Evolutionary conservation across 2,113 vertebrate species (phyloP), one percentile per base, ranked within the genome.

Genomic region (Myotis davidii): DNA sequence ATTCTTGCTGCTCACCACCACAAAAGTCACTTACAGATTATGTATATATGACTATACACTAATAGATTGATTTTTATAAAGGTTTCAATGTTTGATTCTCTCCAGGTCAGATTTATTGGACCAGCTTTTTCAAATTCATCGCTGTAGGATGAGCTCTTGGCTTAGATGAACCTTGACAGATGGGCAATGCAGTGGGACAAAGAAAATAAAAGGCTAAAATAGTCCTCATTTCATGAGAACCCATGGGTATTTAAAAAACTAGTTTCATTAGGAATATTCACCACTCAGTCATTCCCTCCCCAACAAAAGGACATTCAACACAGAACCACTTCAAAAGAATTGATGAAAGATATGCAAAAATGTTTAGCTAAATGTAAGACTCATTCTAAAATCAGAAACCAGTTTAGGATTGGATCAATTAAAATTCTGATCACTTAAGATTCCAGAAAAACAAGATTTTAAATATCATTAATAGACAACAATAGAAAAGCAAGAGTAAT

Each of bases 151-250:
- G 84, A 89, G 17, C 39, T 91, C 39, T 96, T 97, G 95, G 78
- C 69, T 93, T 90, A 81, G 32, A 82, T 78, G 42, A 95, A 95
- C 42, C 90, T 72, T 92, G 82, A 92, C 88, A 96, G 87, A 93
- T 91, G 90, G 74, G 79, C 64, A 95, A 27, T 67, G 32, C 83
- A 94, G 59, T 29, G 12, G 32, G 48, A n/a, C 39, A 78, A 95
- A 84, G 18, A 54, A 88, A 97, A 90, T 37, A 94, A 90, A 77
- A 91, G 17, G 86, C 50, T 48, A 88, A 97, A 97, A 90, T 85
- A 85, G 45, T 48, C 3, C 39, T 85, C 42, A 42, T 39, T 85
- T 79, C 83, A 79, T 69, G 9, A 95, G 32, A 72, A 50, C 17
- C 37, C 54, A 29, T 59, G 45, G 13, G 9, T 6, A 82, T 50